These are phyloP conservation scores for Auanema sp. DNA, from an alignment of 2,888 invertebrate species.

Conservation along the genomic window DNA sequence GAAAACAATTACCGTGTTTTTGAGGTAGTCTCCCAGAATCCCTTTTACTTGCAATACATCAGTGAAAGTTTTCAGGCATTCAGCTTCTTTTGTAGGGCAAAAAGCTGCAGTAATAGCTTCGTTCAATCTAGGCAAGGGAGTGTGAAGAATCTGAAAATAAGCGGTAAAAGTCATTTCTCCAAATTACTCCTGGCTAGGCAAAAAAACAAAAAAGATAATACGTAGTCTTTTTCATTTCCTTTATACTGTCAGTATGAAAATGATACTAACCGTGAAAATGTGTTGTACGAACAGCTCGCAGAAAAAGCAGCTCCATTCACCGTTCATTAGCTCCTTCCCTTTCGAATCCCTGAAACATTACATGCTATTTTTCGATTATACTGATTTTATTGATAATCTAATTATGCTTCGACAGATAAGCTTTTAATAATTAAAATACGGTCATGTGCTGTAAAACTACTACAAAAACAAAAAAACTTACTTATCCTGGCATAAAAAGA, in stretches of 20 bases:
- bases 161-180: conserved; percentile 4
- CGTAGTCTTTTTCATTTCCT: conserved; percentile 11
- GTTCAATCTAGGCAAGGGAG: conserved; percentile 9
- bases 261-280: conserved; percentile 11
- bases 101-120: conserved; percentile 8
- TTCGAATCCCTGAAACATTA: conserved; percentile 18
- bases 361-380: conserved; percentile 7
- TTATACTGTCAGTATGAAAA: conserved; percentile 16
- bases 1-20: conserved; percentile 8
- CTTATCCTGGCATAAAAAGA: conserved; percentile 12
- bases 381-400: conserved; percentile 9
- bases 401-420: conserved; percentile 13
- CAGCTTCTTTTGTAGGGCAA: conserved; percentile 11
- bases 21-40: conserved; percentile 4
- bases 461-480: conserved; percentile 16
- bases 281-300: conserved; percentile 8
- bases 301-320: not conserved
- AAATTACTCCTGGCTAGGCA: conserved; percentile 13
- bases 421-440: conserved; percentile 12
- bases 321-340: conserved; percentile 7
- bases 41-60: conserved; percentile 13
- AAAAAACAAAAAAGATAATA: conserved; percentile 10
- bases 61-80: conserved; percentile 8
- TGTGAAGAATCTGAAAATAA: conserved; percentile 8
- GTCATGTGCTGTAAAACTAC: conserved; percentile 9